Base-by-base conservation (phyloP, 2,888 invertebrate genomes). In the Harmothoe impar region DNA sequence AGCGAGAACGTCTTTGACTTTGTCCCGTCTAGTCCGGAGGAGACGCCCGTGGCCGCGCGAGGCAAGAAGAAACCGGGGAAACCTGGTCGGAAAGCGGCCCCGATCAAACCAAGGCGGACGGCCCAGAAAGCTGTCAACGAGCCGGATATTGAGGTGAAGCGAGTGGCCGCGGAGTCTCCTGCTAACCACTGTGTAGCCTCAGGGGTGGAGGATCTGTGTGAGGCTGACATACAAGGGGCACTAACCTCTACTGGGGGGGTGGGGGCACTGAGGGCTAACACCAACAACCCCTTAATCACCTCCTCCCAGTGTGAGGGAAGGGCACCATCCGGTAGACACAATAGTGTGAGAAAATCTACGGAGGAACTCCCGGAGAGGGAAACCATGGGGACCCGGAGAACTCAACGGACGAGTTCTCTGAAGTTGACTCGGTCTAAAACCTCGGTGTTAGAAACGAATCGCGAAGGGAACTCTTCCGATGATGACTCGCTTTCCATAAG, bases 1-100 rank as follows among this genome's bases (percentile, higher is more conserved):
- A 62, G 15, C 20, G 84, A 90, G 52, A 78, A 90, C 54, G 56
- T 90, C 1, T 90, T 43, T 56, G 90, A 90, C 52, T 90, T 90
- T 33, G 51, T 90, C 15, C 77, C 52, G 15, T 81, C 81, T n/a
- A 54, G 54, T 84, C 54, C 78, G 12, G 90, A 90, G 54, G 81
- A 81, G 29, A 84, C 78, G 15, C 84, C 78, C 15, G 33, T 68
- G 17, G 52, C 77, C 12, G 89, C 89, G 0, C 51, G 35, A 0
- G 78, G 52, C 12, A 78, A 78, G 52, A 89, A 89, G 81, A 90
- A 29, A 25, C 78, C 78, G 15, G 35, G 81, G 35, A 90, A 81
- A 90, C 72, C 89, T 0, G 68, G 77, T n/a, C 51, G 77, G n/a
- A 89, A 72, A 29, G 12, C 72, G 20, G 51, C 1, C 0, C 12